Evolutionary conservation across 2,797 vertebrate genomes (phyloP), one percentile per base, ranked within the genome.

Genomic region (Salmo trutta): DNA sequence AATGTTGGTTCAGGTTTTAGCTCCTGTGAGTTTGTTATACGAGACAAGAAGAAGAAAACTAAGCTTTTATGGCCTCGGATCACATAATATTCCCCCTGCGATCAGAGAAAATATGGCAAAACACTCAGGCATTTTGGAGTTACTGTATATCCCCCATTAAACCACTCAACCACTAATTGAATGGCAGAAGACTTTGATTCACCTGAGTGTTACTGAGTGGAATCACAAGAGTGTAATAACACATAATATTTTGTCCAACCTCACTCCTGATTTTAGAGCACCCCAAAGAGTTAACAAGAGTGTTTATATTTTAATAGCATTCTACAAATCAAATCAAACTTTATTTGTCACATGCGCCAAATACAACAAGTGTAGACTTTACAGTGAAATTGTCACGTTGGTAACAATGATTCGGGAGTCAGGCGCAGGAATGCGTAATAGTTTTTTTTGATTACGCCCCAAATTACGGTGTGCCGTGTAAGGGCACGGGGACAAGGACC

Each of bases 21-120:
- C 87, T 87, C 84, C 83, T 85, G 84, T 86, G 85, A 81, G 83
- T 89, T 91, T 91, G 84, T 86, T 89, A 88, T 85, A 89, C 67
- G 27, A 82, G 85, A 84, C 81, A 79, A 80, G 77, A 76, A 74
- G 77, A 75, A 75, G 82, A 81, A 82, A 88, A 91, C 87, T 88
- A 85, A 85, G 86, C 79, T 86, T 91, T 86, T 87, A 83, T 86
- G 84, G 85, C 81, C 67, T 6, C 27, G 81, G 53, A 64, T 75
- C 64, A 24, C 75, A 85, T 81, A 86, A 74, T 59, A 87, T 84
- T 87, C 84, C 76, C 76, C 88, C 89, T 85, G 73, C 56, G 85
- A 87, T 87, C 85, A 78, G 74, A 82, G 82, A 47, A 3, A 47
- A 12, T 47, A 14, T 47, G 69, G 17, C 75, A 47, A 87, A 84